Evolutionary conservation across 1,140 invertebrate species (phyloP), one percentile per base, ranked within the genome.

Genomic region (Caenorhabditis latens): DNA sequence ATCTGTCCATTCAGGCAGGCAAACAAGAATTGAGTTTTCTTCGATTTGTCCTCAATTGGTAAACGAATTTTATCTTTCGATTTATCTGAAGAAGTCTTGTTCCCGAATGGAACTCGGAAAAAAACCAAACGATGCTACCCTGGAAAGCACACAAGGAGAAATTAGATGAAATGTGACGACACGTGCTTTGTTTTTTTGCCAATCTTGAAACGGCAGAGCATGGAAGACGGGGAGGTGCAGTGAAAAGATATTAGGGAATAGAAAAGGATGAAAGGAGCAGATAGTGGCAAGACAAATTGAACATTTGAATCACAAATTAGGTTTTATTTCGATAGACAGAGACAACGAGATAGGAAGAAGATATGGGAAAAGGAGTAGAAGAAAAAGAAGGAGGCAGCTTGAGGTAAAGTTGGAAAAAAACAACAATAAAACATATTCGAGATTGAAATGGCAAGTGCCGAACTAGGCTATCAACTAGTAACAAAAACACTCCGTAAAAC

Each of bases 291-390:
- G 46, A 48, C 46, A 79, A 50, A 50, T 79, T 79, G 71, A 79
- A 79, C 71, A 79, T 79, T 79, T 79, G 71, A 79, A 79, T 79
- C 71, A 79, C 71, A 79, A 79, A 79, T 79, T 79, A 79, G 71
- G 71, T 79, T 79, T 79, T 50, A 79, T 79, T 79, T 79, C 71
- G 71, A 50, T 79, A 79, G 46, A 79, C 71, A 50, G 16, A 21
- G 24, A 63, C 21, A 79, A 79, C 46, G n/a, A 50, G 24, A 79
- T 43, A 71, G n/a, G 24, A 43, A 24, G 19, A 46, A 43, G 19
- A 46, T 16, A 71, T 21, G 42, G 24, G 13, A 71, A 5, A 79
- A 21, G 63, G 32, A 32, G 32, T 32, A 32, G 32, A 2, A 32
- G 32, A 32, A 71, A n/a, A 71, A 46, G 7, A 46, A 46, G 46